Conservation (phyloP, 2,888 invertebrate genomes). For the Andricus curvator region DNA sequence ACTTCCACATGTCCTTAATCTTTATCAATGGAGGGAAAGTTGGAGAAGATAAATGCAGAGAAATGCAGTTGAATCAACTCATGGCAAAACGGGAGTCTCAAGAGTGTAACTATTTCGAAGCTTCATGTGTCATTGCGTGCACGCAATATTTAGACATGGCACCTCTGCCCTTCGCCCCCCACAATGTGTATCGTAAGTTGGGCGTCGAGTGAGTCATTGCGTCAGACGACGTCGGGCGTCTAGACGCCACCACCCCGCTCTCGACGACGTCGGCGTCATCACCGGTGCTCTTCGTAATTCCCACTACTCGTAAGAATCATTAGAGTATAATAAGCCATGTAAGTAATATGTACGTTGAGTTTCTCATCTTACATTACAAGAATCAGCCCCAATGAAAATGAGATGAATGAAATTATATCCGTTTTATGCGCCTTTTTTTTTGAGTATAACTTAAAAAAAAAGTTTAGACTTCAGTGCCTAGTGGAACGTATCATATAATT, state of each 20-base stretch:
- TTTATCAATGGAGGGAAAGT: not conserved
- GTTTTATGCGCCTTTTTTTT: not conserved
- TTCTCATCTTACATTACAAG: not conserved
- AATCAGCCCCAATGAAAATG: not conserved
- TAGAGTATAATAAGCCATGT: conserved; percentile 6
- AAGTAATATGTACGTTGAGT: not conserved
- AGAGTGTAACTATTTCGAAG: conserved; percentile 39
- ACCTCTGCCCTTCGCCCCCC: conserved; percentile 2
- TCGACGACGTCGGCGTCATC: conserved; percentile 42
- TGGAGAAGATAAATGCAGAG: conserved; percentile 16
- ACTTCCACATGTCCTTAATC: not conserved
- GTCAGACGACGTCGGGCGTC: conserved; percentile 50
- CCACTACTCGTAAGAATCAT: not conserved
- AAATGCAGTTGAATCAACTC: not conserved
- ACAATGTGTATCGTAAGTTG: conserved; percentile 17
- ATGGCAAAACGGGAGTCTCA: not conserved
- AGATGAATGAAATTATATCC: not conserved
- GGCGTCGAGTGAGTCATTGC: conserved; percentile 49
- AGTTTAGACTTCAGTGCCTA: no score
- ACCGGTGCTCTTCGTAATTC: conserved; percentile 14
- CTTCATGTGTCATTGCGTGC: conserved; percentile 40
- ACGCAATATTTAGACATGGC: conserved; percentile 38
- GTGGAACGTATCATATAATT: no score
- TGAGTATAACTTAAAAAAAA: no score
- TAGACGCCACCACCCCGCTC: conserved; percentile 50